Evolutionary conservation across 2,888 invertebrate genomes (phyloP).

Genomic region (Taenaris catops): DNA sequence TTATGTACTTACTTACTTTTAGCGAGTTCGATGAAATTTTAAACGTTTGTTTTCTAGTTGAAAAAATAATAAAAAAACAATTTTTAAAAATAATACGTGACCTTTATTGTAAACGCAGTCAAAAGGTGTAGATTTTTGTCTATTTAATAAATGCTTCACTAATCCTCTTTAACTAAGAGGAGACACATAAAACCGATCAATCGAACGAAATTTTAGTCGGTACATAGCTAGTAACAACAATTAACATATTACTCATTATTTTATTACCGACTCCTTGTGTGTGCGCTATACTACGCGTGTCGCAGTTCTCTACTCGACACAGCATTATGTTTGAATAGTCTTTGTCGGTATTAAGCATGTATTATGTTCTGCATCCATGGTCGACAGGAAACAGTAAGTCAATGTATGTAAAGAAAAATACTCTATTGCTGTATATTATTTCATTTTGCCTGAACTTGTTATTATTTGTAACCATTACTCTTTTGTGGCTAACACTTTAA

Average conservation of each 20-base stretch:
- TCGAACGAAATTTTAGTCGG: neutral
- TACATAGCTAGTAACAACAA: conserved; percentile 3
- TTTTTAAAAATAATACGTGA: no score
- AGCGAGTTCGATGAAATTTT: no score
- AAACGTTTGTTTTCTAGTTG: no score
- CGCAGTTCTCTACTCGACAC: conserved; percentile 19
- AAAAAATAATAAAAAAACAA: no score
- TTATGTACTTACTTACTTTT: no score
- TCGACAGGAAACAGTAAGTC: conserved; percentile 90
- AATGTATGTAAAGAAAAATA: conserved; percentile 66
- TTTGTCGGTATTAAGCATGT: conserved; percentile 73
- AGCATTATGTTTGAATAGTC: conserved; percentile 51
- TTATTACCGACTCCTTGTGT: conserved; percentile 54
- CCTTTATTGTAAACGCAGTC: no score
- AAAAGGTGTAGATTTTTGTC: no score
- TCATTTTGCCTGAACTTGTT: conserved; percentile 60
- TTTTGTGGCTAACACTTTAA: conserved; percentile 71
- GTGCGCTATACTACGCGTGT: conserved; percentile 37
- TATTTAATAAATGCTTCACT: no score
- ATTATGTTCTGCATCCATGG: conserved; percentile 77
- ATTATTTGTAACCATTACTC: conserved; percentile 52
- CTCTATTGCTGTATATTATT: conserved; percentile 48
- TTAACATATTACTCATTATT: conserved; percentile 17
- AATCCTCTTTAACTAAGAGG: no score
- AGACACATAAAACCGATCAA: no score